Percentiles rank a stretch among this genome's conserved stretches.
These are phyloP conservation scores for Dicyrtomina minuta DNA, from an alignment of 2,888 invertebrate genomes.

Conservation along the genomic window DNA sequence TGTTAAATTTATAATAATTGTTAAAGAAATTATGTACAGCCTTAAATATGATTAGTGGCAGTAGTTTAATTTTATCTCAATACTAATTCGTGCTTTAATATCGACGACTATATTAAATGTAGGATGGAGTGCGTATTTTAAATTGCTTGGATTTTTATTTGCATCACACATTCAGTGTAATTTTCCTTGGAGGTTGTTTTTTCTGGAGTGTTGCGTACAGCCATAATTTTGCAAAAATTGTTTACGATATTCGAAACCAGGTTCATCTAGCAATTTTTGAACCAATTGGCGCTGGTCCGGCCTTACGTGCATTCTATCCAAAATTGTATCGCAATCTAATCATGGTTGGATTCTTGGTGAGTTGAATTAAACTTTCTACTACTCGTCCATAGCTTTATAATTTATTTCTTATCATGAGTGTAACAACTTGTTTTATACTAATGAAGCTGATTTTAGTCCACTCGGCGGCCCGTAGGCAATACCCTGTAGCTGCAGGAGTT, in stretches of 20 bases:
- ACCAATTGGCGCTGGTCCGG: constrained; percentile 2
- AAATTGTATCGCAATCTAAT: constrained; percentile 25
- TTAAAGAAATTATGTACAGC: too few relatives aligned
- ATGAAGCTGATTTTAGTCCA: constrained; percentile 4
- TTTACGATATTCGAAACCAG: constrained; percentile 47
- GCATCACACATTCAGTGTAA: constrained; percentile 15
- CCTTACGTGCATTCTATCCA: constrained; percentile 6
- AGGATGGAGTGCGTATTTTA: constrained; percentile 41
- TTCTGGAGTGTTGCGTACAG: constrained; percentile 38
- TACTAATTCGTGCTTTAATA: too few relatives aligned
- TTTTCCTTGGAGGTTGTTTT: constrained; percentile 37
- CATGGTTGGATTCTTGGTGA: constrained; percentile 33
- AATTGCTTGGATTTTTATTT: constrained; percentile 40
- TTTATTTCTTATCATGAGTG: too few relatives aligned
- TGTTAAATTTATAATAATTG: constrained; percentile 13
- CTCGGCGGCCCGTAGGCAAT: background rate
- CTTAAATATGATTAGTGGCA: too few relatives aligned
- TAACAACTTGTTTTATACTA: background rate
- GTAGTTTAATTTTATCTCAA: too few relatives aligned
- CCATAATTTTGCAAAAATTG: constrained; percentile 41
- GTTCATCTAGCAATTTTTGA: constrained; percentile 43
- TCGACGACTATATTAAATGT: constrained; percentile 25
- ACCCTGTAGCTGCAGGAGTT: background rate
- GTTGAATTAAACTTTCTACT: background rate
- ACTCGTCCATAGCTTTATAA: background rate